A percentile compares a stretch with the other conserved stretches of the same genome.
These are phyloP conservation scores for Hormaphis cornu DNA, from an alignment of 1,140 invertebrate species.

Conservation along the genomic window DNA sequence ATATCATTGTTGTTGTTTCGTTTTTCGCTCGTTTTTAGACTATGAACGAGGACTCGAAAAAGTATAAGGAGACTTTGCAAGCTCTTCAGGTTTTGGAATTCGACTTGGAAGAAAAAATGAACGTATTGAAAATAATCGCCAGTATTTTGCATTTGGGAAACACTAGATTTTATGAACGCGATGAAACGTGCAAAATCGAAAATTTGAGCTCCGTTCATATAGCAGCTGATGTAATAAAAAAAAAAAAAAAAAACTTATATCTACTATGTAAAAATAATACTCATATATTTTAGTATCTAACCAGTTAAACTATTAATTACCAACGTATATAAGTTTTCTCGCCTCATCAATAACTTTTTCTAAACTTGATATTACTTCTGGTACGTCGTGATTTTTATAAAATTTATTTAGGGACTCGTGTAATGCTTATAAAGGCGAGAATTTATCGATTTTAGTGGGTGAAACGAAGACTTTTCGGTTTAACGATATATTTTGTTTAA, in stretches of 20 bases:
- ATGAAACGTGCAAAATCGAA: not conserved
- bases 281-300: too few relatives aligned
- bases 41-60: not conserved
- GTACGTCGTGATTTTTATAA: too few relatives aligned
- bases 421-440: too few relatives aligned
- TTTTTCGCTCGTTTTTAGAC: not conserved
- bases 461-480: too few relatives aligned
- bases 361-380: too few relatives aligned
- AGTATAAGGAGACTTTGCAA: slow-evolving; percentile 45
- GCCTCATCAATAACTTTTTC: too few relatives aligned
- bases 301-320: too few relatives aligned
- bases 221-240: slow-evolving; percentile 29
- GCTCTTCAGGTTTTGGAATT: slow-evolving; percentile 68
- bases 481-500: too few relatives aligned
- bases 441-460: too few relatives aligned
- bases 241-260: not conserved
- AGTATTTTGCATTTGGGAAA: slow-evolving; percentile 78
- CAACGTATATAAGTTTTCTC: too few relatives aligned
- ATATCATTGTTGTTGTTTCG: not conserved
- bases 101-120: slow-evolving; percentile 54
- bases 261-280: not conserved
- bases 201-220: not conserved
- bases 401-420: too few relatives aligned
- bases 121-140: slow-evolving; percentile 68
- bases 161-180: slow-evolving; percentile 52